These are phyloP conservation scores for Coleophora flavipennella DNA, from an alignment of 2,888 invertebrate species.

Conservation along the genomic window DNA sequence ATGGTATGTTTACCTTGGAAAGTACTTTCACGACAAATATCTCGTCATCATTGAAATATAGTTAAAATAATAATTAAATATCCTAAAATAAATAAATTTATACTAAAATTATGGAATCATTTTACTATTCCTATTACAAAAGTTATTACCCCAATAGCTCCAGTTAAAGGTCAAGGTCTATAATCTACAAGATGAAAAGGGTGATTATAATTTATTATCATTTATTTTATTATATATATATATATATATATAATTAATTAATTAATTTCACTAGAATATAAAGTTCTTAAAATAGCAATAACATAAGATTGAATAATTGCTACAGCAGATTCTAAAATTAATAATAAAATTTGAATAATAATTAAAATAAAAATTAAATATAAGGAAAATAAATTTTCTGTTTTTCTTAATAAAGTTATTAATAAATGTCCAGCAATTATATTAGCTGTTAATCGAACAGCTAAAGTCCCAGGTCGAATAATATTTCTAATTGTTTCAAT, in stretches of 20 bases:
- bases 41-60: slow-evolving; percentile 80
- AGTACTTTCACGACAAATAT: slow-evolving; percentile 77
- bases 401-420: slow-evolving; percentile 72
- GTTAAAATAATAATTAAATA: slow-evolving; percentile 57
- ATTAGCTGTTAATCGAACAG: slow-evolving; percentile 81
- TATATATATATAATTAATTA: too few species aligned
- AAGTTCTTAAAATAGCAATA: slow-evolving; percentile 75
- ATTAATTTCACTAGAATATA: slow-evolving; percentile 79
- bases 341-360: slow-evolving; percentile 60
- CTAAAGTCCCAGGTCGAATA: slow-evolving; percentile 79
- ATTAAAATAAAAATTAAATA: slow-evolving; percentile 46
- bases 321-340: slow-evolving; percentile 74
- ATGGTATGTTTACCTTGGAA: slow-evolving; percentile 77
- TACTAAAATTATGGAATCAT: slow-evolving; percentile 74
- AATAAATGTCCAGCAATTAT: slow-evolving; percentile 83
- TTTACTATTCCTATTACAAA: slow-evolving; percentile 71
- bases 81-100: slow-evolving; percentile 66
- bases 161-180: slow-evolving; percentile 77
- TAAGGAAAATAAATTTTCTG: slow-evolving; percentile 27
- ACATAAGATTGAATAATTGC: slow-evolving; percentile 78
- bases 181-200: slow-evolving; percentile 77
- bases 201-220: slow-evolving; percentile 70
- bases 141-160: slow-evolving; percentile 72
- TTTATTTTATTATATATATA: too few species aligned
- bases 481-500: slow-evolving; percentile 83